These are phyloP conservation scores for Coluber constrictor DNA, from an alignment of 2,797 vertebrate genomes.

Conservation along the genomic window DNA sequence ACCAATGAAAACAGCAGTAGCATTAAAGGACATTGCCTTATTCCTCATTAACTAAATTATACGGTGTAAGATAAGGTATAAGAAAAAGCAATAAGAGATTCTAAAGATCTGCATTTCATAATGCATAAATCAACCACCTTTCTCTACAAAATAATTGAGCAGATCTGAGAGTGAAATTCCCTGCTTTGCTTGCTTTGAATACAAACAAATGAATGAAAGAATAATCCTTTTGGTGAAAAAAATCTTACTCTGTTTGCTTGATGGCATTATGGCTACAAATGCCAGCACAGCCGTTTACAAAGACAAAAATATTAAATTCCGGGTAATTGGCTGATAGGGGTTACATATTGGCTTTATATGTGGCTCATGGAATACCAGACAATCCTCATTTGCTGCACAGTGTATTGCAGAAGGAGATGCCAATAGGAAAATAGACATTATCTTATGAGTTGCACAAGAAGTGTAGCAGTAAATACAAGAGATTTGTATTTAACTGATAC, in stretches of 20 bases:
- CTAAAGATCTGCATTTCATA: not conserved
- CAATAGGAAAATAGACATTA: not conserved
- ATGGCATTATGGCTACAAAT: slow-evolving; percentile 1
- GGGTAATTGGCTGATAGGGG: not conserved
- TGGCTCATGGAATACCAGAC: not conserved
- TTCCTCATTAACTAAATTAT: not conserved
- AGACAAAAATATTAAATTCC: not conserved
- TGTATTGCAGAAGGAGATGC: not conserved
- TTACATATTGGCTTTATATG: slow-evolving; percentile 10
- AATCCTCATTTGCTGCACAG: not conserved
- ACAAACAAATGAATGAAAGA: not conserved
- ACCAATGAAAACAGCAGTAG: not conserved
- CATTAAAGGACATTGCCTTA: not conserved
- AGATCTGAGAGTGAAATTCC: slow-evolving; percentile 15
- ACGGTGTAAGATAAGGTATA: not conserved
- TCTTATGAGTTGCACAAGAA: not conserved
- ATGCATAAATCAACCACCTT: rapidly evolving
- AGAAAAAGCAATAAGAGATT: slow-evolving; percentile 9
- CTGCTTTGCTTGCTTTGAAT: not conserved
- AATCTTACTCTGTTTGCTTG: not conserved
- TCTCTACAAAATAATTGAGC: slow-evolving; percentile 21
- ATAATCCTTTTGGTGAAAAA: not conserved
- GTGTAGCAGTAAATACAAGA: not conserved
- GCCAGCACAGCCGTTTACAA: not conserved
- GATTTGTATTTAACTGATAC: too few relatives aligned